Conservation (phyloP, 2,797 vertebrate genomes). For the Tangara arthus region DNA sequence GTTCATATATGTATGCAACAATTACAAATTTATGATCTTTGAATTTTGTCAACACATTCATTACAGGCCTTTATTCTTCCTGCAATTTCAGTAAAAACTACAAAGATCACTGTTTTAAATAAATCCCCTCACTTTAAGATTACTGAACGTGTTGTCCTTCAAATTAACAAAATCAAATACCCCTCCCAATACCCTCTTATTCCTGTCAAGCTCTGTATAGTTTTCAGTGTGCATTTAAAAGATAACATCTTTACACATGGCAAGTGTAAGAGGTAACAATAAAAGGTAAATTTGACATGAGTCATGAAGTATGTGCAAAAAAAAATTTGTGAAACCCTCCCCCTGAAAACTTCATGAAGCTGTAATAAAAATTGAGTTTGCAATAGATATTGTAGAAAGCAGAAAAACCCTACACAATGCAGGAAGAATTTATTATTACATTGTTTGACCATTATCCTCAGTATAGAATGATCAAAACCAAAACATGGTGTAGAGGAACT, state of each 20-base stretch:
- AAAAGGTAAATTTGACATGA: background rate
- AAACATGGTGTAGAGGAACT: background rate
- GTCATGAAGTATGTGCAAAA: background rate
- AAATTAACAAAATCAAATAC: background rate
- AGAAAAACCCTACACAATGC: background rate
- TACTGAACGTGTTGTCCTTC: background rate
- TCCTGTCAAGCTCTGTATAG: background rate
- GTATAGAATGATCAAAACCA: background rate
- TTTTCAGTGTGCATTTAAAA: background rate
- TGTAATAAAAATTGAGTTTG: background rate
- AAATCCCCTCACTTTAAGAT: background rate
- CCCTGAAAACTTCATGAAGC: background rate
- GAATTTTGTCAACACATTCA: background rate
- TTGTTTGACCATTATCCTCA: background rate
- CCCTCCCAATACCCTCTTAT: background rate
- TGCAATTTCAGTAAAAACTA: background rate
- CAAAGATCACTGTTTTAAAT: background rate
- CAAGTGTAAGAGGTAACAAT: background rate
- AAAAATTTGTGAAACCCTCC: fast-evolving
- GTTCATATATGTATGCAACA: slow-evolving; percentile 73
- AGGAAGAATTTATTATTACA: background rate
- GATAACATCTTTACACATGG: background rate
- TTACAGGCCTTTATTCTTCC: background rate
- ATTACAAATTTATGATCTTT: slow-evolving; percentile 71
- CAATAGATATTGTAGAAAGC: background rate